Conservation (phyloP, 2,888 invertebrate genomes). For the Cerceris ruficornis region DNA sequence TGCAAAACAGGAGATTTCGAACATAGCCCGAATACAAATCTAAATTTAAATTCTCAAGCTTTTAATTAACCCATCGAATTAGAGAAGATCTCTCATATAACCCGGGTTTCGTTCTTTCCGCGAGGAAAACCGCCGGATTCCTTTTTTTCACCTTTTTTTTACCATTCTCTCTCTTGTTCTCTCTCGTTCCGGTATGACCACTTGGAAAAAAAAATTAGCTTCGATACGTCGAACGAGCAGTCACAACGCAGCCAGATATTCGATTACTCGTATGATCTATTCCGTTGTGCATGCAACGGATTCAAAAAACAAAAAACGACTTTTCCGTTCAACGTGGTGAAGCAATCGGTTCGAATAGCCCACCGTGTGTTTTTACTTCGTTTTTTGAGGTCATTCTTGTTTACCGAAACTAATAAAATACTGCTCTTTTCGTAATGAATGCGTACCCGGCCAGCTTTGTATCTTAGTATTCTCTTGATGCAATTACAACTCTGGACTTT, state of each 20-base stretch:
- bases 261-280: slow-evolving; percentile 26
- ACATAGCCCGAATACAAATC: slow-evolving; percentile 11
- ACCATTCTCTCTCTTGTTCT: background rate
- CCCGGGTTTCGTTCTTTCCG: background rate
- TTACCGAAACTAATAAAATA: background rate
- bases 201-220: background rate
- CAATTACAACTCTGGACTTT: too few relatives aligned
- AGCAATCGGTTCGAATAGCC: slow-evolving; percentile 14
- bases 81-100: background rate
- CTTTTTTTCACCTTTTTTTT: background rate
- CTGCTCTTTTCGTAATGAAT: background rate
- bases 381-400: background rate
- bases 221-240: slow-evolving; percentile 17
- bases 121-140: background rate
- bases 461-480: too few relatives aligned
- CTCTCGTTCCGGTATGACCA: background rate
- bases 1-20: slow-evolving; percentile 36
- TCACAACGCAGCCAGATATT: slow-evolving; percentile 28
- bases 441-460: too few relatives aligned
- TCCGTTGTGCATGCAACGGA: background rate
- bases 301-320: slow-evolving; percentile 5
- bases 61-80: slow-evolving; percentile 32
- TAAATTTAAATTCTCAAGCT: slow-evolving; percentile 35
- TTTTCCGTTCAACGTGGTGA: slow-evolving; percentile 24
- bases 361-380: background rate